Conservation (phyloP, 2,888 invertebrate genomes). For the Argyresthia goedartella region DNA sequence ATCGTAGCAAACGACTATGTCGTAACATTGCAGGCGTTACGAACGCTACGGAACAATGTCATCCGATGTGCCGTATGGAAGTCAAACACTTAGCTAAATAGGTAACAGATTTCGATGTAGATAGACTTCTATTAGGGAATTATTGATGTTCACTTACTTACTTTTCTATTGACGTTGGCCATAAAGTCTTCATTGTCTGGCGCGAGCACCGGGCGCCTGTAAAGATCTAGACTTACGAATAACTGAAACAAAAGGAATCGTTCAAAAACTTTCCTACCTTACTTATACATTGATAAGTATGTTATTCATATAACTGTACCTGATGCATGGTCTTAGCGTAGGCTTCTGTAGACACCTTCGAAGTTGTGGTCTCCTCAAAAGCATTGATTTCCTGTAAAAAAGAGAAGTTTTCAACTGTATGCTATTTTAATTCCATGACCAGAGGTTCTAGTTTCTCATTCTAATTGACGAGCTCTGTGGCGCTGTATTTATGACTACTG, state of each 20-base stretch:
- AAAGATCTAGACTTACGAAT: constrained; percentile 53
- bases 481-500: no score
- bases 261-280: neutral
- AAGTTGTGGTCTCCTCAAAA: constrained; percentile 36
- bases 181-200: constrained; percentile 70
- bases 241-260: constrained; percentile 27
- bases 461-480: no score
- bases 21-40: no score
- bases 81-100: no score
- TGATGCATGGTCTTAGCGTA: constrained; percentile 59
- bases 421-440: no score
- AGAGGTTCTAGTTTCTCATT: no score
- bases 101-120: no score
- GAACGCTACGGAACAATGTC: no score
- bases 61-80: no score
- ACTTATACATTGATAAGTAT: neutral
- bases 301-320: constrained; percentile 21
- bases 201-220: constrained; percentile 57
- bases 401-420: neutral
- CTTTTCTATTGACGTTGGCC: constrained; percentile 70
- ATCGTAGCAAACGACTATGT: no score
- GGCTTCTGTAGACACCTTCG: constrained; percentile 26
- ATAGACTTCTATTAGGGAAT: neutral
- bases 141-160: constrained; percentile 16
- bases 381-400: constrained; percentile 44